Conservation (phyloP, 2,888 invertebrate species). For the Elysia crispata region DNA sequence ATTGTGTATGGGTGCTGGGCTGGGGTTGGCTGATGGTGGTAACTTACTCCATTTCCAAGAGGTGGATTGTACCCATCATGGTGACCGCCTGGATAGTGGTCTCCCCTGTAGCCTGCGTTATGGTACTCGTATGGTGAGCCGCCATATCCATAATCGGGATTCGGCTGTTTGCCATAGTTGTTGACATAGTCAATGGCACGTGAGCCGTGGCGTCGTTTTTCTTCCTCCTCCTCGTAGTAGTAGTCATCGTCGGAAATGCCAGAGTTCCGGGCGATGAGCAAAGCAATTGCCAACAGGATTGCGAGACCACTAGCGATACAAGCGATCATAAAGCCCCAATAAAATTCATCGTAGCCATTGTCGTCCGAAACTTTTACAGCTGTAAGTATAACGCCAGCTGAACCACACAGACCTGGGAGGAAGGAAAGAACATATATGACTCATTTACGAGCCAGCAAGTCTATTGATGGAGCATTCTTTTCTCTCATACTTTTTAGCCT, state of each 20-base stretch:
- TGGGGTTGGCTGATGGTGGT: slow-evolving; percentile 29
- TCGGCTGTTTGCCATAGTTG: slow-evolving; percentile 32
- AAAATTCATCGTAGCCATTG: not conserved
- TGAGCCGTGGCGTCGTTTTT: slow-evolving; percentile 14
- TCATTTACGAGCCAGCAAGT: no score
- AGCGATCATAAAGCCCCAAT: slow-evolving; percentile 46
- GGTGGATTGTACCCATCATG: slow-evolving; percentile 2
- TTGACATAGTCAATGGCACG: slow-evolving; percentile 46
- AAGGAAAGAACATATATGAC: not conserved
- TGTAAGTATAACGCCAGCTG: slow-evolving; percentile 40
- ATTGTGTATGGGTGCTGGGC: slow-evolving; percentile 33
- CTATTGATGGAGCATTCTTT: no score
- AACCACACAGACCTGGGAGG: slow-evolving; percentile 38
- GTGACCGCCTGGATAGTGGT: not conserved
- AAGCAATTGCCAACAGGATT: slow-evolving; percentile 35
- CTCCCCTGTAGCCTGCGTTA: slow-evolving; percentile 36
- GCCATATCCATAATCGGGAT: slow-evolving; percentile 38
- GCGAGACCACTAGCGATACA: slow-evolving; percentile 42
- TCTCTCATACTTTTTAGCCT: no score
- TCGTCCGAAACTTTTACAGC: slow-evolving; percentile 20
- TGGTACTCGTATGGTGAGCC: slow-evolving; percentile 3
- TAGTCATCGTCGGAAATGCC: no score
- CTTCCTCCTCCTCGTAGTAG: not conserved
- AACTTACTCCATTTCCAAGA: slow-evolving; percentile 36
- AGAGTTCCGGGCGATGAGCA: slow-evolving; percentile 39